Base-by-base conservation (phyloP, 2,797 vertebrate genomes). In the Brachyalestes nurse region DNA sequence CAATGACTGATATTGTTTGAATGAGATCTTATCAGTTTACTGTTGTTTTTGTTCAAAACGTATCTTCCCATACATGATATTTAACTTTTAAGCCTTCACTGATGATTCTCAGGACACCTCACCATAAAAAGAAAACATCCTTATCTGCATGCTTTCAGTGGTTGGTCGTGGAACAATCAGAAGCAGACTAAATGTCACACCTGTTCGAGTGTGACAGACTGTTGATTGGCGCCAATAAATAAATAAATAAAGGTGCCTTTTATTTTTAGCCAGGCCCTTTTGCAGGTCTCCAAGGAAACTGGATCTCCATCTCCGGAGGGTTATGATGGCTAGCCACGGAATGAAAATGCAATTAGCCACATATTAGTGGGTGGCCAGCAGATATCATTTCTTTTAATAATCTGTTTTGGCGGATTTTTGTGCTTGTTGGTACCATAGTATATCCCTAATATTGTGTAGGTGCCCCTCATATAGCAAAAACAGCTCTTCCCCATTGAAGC, bases 201-300 rank as follows among this genome's bases (percentile, higher is more conserved):
- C 77, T 79, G 77, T 76, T 83, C 45, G 71, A 64, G 69, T 25
- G 73, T 42, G 23, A 72, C 61, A 38, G 53, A 72, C 49, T 9
- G 34, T 61, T 76, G 80, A 61, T 82, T 61, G 8, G 47, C 16
- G 67, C 23, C 21, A 23, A 66, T 17, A 23, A 66, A 79, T 47
- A 55, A 69, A 28, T 8, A 57, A 28, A 28, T 28, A 57, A n/a
- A n/a, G 57, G 5, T 64, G 45, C 28, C 61, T 71, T 81, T 76
- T 77, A 81, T 81, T 81, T 81, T 81, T 81, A 81, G 80, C 74
- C 42, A 19, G 47, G 58, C 47, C 74, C 80, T 81, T 60, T 71
- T 17, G 9, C 58, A 77, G 34, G 80, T 81, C 76, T 81, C 80
- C 80, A 77, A 72, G 80, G 80, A 81, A 81, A 81, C 80, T 61